Evolutionary conservation across 2,113 vertebrate genomes (phyloP).

Genomic region (Scytalopus superciliaris): DNA sequence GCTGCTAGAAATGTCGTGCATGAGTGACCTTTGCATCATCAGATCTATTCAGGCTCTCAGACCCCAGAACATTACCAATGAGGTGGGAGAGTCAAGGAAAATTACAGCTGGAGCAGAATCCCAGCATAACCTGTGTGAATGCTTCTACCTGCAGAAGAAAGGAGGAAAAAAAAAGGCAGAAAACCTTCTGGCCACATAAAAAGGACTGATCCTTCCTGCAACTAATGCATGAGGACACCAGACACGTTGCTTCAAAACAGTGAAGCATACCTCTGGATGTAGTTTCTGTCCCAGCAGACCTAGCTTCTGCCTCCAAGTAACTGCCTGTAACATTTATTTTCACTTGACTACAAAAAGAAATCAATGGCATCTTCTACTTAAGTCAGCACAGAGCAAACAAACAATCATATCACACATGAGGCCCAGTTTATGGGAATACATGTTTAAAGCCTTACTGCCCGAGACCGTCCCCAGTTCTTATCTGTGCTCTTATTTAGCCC

Average conservation of each 20-base stretch:
- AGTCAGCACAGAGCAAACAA: not conserved
- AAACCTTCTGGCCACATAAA: not conserved
- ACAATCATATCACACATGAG: rapidly evolving
- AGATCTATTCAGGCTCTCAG: not conserved
- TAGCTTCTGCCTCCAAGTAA: not conserved
- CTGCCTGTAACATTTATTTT: not conserved
- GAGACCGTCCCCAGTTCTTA: not conserved
- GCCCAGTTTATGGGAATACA: not conserved
- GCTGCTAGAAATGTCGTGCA: not conserved
- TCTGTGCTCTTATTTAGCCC: not conserved
- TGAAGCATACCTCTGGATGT: not conserved
- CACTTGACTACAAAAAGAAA: not conserved
- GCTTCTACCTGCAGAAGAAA: not conserved
- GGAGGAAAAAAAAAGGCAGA: not conserved
- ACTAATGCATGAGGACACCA: not conserved
- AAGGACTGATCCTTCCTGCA: not conserved
- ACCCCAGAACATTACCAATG: no score
- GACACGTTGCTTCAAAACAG: not conserved
- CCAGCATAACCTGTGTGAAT: not conserved
- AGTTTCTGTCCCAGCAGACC: not conserved
- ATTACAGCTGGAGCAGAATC: not conserved
- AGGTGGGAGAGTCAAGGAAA: not conserved
- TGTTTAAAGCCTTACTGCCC: not conserved
- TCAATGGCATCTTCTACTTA: not conserved
- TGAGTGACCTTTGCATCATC: not conserved